Evolutionary conservation across 1,140 invertebrate species (phyloP).

Genomic region (Anthonomus grandis): DNA sequence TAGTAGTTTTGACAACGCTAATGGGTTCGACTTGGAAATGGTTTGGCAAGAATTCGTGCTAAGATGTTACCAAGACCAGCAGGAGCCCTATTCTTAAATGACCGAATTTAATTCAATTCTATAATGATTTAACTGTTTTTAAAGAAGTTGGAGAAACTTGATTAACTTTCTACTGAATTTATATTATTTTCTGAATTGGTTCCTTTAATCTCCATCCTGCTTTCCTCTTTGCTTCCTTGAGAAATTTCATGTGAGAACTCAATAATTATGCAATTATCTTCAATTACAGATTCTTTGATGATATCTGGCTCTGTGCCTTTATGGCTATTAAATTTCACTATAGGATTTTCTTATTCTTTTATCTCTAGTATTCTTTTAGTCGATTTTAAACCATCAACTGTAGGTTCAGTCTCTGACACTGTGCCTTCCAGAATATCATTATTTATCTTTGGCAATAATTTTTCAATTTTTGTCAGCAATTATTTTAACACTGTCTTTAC

Average conservation of each 20-base stretch:
- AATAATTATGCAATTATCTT: slow-evolving; percentile 24
- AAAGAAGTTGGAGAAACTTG: no score
- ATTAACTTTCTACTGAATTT: no score
- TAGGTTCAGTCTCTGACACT: slow-evolving; percentile 5
- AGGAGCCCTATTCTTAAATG: no score
- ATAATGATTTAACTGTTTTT: no score
- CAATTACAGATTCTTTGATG: slow-evolving; percentile 26
- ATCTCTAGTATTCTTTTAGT: slow-evolving; percentile 1
- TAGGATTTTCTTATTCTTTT: slow-evolving; percentile 6
- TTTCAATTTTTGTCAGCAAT: neutral
- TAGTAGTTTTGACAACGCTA: no score
- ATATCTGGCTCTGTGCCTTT: slow-evolving; percentile 11
- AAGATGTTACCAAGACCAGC: no score
- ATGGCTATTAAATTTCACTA: slow-evolving; percentile 15
- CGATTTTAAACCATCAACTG: neutral
- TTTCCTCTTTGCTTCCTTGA: slow-evolving; percentile 1
- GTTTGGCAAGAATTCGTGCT: no score
- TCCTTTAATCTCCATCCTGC: no score
- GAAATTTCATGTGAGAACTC: slow-evolving; percentile 7
- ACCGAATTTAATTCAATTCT: no score
- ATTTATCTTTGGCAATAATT: slow-evolving; percentile 7
- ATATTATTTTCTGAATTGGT: no score
- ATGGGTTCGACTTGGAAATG: no score
- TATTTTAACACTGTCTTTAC: slow-evolving; percentile 6
- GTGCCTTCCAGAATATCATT: slow-evolving; percentile 28